A percentile compares a stretch with the other conserved stretches of the same genome.
Evolutionary conservation across 2,113 vertebrate species (phyloP).

Genomic region (Rhodinocichla rosea): DNA sequence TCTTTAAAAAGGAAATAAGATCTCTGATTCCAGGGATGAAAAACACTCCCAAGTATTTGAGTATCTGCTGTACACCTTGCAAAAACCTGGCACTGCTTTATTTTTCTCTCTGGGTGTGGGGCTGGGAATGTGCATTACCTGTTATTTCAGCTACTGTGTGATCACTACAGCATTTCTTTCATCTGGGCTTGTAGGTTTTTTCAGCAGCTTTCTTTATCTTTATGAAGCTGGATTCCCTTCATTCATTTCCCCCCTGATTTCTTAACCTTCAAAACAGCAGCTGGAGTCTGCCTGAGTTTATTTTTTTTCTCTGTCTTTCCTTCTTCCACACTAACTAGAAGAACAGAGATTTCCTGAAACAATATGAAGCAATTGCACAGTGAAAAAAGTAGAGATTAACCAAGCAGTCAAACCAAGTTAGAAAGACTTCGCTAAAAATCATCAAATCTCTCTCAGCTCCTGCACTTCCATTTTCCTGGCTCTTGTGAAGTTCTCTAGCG

Average conservation of each 20-base stretch:
- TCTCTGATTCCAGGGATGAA: slow-evolving; percentile 21
- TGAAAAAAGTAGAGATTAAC: neutral
- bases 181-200: neutral
- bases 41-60: neutral
- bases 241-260: neutral
- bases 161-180: neutral
- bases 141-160: neutral
- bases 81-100: neutral
- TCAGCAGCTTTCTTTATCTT: neutral
- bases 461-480: neutral
- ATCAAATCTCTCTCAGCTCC: neutral
- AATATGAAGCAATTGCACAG: neutral
- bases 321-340: neutral
- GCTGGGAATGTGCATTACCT: neutral
- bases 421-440: neutral
- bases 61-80: neutral
- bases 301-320: neutral
- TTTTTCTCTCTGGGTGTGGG: neutral
- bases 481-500: neutral
- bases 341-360: neutral
- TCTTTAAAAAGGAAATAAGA: slow-evolving; percentile 8
- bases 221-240: neutral
- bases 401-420: neutral
- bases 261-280: slow-evolving; percentile 5
- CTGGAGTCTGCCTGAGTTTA: neutral